phyloP scores from a whole-genome alignment of 2,797 vertebrate species.

The Gadopsis bispinosus region DNA sequence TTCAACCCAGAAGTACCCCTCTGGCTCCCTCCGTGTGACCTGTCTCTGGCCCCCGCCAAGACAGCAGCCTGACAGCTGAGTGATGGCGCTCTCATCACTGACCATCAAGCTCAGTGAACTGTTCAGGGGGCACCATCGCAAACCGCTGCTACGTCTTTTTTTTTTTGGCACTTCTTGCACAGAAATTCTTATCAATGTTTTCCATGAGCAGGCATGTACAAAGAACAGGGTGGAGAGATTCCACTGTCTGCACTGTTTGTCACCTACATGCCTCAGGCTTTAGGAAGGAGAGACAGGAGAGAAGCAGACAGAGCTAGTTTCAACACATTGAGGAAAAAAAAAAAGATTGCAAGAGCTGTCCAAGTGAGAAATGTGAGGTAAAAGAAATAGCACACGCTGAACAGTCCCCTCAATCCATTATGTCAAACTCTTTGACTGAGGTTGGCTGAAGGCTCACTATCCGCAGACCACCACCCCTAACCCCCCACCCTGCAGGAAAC shows the following conservation, averaged over 20 bases:
- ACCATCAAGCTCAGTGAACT: conserved; percentile 68
- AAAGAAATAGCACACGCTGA: conserved; percentile 77
- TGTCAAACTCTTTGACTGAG: conserved; percentile 68
- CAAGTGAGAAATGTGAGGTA: conserved; percentile 77
- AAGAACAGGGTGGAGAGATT: conserved; percentile 76
- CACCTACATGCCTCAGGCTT: conserved; percentile 74
- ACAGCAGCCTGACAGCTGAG: conserved; percentile 71
- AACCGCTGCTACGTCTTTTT: neutral
- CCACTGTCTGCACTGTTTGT: conserved; percentile 72
- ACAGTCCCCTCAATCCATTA: conserved; percentile 75
- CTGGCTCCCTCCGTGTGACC: conserved; percentile 76
- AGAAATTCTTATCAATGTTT: conserved; percentile 75
- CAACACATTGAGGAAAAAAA: conserved; percentile 71
- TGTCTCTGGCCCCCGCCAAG: conserved; percentile 73
- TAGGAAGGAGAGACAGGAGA: conserved; percentile 45
- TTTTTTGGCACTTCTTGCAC: conserved; percentile 41
- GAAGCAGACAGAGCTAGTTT: conserved; percentile 74
- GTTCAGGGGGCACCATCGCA: conserved; percentile 42
- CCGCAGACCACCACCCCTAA: conserved; percentile 51
- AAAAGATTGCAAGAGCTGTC: conserved; percentile 75
- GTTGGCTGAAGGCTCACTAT: conserved; percentile 58
- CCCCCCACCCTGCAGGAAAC: conserved; percentile 76
- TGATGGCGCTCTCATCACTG: conserved; percentile 70
- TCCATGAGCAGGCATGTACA: conserved; percentile 72
- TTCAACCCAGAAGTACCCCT: conserved; percentile 69